Conservation (phyloP, 64 coral and sea anemone genomes). For the Pocillopora damicornis region DNA sequence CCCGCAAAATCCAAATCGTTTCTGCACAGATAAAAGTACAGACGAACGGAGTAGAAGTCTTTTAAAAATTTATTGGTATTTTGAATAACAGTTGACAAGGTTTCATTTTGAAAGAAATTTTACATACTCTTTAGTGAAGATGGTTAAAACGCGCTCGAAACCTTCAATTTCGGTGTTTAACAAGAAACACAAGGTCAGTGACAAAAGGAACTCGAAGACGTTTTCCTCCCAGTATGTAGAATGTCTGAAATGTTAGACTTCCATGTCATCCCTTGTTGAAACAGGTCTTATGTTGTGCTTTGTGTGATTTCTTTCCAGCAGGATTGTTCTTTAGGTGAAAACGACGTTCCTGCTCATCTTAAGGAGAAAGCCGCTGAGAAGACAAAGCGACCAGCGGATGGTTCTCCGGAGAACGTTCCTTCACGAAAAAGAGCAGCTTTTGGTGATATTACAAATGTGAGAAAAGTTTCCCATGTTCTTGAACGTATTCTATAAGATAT, state of each 20-base stretch:
- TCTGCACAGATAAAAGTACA: background rate
- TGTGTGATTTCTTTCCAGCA: background rate
- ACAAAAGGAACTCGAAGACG: background rate
- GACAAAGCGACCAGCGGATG: constrained; percentile 76
- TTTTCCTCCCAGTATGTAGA: background rate
- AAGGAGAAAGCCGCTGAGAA: constrained; percentile 59
- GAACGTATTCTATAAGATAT: no score
- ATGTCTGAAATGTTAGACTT: no score
- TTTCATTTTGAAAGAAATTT: background rate
- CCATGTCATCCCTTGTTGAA: background rate
- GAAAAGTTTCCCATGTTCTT: background rate
- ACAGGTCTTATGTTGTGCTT: background rate
- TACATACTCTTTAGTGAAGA: background rate
- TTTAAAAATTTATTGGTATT: background rate
- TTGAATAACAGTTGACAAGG: background rate
- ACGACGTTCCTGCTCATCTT: constrained; percentile 28
- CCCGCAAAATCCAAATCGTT: constrained; percentile 79
- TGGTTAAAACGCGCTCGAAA: constrained; percentile 42
- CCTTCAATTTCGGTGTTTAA: background rate
- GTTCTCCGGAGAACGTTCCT: constrained; percentile 79
- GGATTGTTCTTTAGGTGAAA: constrained; percentile 40
- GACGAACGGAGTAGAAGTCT: background rate
- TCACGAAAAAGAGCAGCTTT: constrained; percentile 92
- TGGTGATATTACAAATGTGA: constrained; percentile 96
- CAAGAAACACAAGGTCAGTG: constrained; percentile 39